phyloP scores from a whole-genome alignment of 2,113 vertebrate species.

The Psephotus haematonotus region DNA sequence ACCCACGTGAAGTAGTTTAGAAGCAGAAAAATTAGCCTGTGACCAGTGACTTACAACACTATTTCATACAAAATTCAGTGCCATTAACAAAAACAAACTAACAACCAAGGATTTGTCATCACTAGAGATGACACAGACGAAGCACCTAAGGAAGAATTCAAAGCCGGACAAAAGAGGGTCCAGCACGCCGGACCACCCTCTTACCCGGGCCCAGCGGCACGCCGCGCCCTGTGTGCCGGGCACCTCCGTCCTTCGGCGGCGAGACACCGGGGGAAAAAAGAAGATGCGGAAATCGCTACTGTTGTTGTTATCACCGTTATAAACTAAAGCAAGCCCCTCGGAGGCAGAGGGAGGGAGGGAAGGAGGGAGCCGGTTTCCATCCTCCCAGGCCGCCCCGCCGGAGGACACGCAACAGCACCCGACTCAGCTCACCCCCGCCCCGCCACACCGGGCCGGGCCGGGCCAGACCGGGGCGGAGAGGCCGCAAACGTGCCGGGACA shows the following conservation, averaged over 20 bases:
- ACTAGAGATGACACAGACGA: neutral
- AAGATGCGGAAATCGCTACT: neutral
- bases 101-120: neutral
- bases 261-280: neutral
- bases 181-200: neutral
- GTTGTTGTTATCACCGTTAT: accelerated
- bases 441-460: neutral
- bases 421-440: neutral
- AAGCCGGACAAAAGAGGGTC: accelerated
- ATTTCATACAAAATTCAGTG: neutral
- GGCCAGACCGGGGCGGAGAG: neutral
- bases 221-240: neutral
- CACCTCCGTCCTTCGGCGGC: neutral
- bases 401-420: no score
- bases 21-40: neutral
- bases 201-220: neutral
- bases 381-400: neutral
- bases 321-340: neutral
- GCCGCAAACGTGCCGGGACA: neutral
- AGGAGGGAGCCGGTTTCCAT: neutral
- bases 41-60: neutral
- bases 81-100: neutral
- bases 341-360: neutral
- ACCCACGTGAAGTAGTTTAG: neutral
- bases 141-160: accelerated